A percentile compares a stretch with the other conserved stretches of the same genome.
Evolutionary conservation across 35 echinoderm and acorn worm genomes (phyloP).

Genomic region (Hemicentrotus pulcherrimus): DNA sequence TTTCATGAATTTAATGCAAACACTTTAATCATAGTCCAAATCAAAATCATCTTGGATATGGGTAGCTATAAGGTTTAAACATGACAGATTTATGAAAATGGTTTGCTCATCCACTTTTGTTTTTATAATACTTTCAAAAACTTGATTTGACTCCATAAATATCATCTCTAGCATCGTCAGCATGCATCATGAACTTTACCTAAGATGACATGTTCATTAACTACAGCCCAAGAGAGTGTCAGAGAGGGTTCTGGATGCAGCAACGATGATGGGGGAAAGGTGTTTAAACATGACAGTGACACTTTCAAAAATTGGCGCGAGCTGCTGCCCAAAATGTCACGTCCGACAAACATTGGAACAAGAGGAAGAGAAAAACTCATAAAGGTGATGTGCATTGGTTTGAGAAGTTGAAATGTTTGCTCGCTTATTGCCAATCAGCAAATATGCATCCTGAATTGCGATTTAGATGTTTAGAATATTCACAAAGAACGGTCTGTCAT

Average conservation of each 20-base stretch:
- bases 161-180: not conserved
- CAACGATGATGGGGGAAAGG: not conserved
- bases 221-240: not conserved
- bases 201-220: not conserved
- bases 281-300: slow-evolving; percentile 18
- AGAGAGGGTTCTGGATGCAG: not conserved
- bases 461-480: not conserved
- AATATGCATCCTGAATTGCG: not conserved
- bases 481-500: not conserved
- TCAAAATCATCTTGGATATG: not conserved
- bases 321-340: slow-evolving; percentile 7
- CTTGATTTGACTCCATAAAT: not conserved
- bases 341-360: not conserved
- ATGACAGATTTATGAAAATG: not conserved
- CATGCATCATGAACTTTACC: not conserved
- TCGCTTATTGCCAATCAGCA: not conserved
- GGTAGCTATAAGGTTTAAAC: not conserved
- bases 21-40: too few species aligned
- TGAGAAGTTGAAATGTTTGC: slow-evolving; percentile 2
- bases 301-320: slow-evolving; percentile 1
- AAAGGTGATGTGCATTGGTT: not conserved
- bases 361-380: not conserved
- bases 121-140: not conserved
- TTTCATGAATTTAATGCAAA: too few species aligned
- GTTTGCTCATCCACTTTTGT: not conserved